These are phyloP conservation scores for Diadophis punctatus DNA, from an alignment of 2,113 vertebrate species.

Conservation along the genomic window DNA sequence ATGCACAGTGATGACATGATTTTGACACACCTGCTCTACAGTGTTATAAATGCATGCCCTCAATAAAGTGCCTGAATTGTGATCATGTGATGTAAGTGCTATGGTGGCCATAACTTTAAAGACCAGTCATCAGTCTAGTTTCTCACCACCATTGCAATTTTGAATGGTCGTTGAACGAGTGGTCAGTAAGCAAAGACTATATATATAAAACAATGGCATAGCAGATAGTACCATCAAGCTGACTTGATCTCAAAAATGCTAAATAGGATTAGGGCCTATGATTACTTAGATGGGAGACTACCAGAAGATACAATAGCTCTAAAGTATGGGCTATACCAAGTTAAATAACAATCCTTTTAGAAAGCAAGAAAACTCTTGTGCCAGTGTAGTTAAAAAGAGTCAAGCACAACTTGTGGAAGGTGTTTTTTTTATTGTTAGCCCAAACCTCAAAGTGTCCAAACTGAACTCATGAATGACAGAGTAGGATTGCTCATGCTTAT, in stretches of 20 bases:
- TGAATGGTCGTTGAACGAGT: neutral
- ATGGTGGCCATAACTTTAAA: neutral
- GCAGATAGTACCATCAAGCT: neutral
- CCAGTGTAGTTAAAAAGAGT: neutral
- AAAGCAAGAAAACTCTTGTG: neutral
- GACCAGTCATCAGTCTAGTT: neutral
- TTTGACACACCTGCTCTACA: neutral
- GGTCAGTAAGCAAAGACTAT: neutral
- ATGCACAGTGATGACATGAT: too few species aligned
- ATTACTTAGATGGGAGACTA: neutral
- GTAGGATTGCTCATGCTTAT: neutral
- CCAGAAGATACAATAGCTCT: neutral
- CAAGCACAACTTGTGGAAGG: neutral
- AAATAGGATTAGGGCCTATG: neutral
- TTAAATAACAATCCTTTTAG: neutral
- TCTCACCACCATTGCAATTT: neutral
- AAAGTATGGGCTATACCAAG: neutral
- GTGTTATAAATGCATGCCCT: neutral
- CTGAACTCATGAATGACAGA: neutral
- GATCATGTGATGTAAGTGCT: neutral
- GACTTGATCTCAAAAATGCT: neutral
- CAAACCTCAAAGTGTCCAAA: neutral
- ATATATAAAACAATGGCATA: neutral
- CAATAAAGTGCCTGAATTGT: neutral
- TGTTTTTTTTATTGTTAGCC: neutral